These are phyloP conservation scores for Coracopsis vasa DNA, from an alignment of 2,113 vertebrate species.

Conservation along the genomic window DNA sequence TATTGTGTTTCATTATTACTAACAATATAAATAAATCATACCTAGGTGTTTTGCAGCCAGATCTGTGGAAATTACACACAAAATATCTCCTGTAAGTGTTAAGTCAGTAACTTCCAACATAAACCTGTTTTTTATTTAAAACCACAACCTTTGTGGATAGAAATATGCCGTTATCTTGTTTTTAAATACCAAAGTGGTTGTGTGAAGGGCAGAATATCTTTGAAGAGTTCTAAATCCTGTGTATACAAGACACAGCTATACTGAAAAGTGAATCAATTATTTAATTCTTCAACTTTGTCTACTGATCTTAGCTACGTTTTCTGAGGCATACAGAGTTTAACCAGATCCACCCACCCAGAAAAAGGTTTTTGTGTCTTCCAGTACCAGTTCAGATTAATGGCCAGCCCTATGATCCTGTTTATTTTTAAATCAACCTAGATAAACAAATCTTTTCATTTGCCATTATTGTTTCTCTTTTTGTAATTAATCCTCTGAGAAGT, in stretches of 20 bases:
- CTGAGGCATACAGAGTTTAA: not conserved
- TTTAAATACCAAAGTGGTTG: not conserved
- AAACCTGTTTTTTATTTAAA: not conserved
- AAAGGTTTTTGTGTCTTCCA: not conserved
- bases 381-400: not conserved
- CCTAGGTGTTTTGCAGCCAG: not conserved
- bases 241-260: not conserved
- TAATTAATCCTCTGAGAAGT: constrained; percentile 60
- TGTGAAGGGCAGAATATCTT: not conserved
- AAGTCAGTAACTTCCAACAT: not conserved
- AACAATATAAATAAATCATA: not conserved
- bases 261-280: not conserved
- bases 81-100: not conserved
- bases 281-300: not conserved
- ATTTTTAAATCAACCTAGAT: constrained; percentile 54
- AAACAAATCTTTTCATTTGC: constrained; percentile 46
- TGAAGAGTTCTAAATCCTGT: not conserved
- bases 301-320: not conserved
- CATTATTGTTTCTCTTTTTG: constrained; percentile 30
- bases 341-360: not conserved
- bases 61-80: not conserved
- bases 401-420: constrained; percentile 10
- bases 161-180: not conserved
- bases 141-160: not conserved
- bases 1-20: not conserved